These are phyloP conservation scores for Peromyscus attwateri DNA, from an alignment of 2,797 vertebrate species.

Conservation along the genomic window DNA sequence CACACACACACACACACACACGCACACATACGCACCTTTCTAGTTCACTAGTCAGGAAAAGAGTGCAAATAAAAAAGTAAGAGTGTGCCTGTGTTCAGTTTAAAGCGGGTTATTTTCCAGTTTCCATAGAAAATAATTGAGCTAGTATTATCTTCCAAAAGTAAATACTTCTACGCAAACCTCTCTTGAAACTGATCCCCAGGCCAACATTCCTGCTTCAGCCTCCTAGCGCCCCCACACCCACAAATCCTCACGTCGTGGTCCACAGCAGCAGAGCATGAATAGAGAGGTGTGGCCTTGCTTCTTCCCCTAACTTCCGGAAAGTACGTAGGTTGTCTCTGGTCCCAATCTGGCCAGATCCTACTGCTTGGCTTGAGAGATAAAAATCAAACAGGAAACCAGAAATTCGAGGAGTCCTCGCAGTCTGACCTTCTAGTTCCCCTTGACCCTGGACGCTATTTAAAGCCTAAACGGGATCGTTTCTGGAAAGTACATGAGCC, in stretches of 20 bases:
- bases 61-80: slow-evolving; percentile 34
- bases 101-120: slow-evolving; percentile 87
- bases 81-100: slow-evolving; percentile 78
- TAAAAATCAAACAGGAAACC: slow-evolving; percentile 76
- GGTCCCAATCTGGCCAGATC: slow-evolving; percentile 68
- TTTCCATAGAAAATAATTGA: slow-evolving; percentile 90
- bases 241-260: slow-evolving; percentile 52
- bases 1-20: neutral
- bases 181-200: slow-evolving; percentile 81
- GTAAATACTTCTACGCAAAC: slow-evolving; percentile 88
- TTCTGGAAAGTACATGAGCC: slow-evolving; percentile 5
- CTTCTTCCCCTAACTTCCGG: slow-evolving; percentile 75
- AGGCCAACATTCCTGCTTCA: slow-evolving; percentile 83
- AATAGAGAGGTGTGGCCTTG: slow-evolving; percentile 81
- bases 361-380: slow-evolving; percentile 82
- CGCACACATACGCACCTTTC: neutral
- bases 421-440: slow-evolving; percentile 56
- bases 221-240: slow-evolving; percentile 80
- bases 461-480: too few relatives aligned
- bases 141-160: slow-evolving; percentile 87
- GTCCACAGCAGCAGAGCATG: slow-evolving; percentile 65
- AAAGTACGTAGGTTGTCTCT: neutral
- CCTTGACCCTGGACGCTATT: slow-evolving; percentile 35
- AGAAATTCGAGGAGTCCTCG: slow-evolving; percentile 62
- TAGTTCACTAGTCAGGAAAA: slow-evolving; percentile 62